phyloP scores from a whole-genome alignment of 2,888 invertebrate species.

The Leucophora obtusa region DNA sequence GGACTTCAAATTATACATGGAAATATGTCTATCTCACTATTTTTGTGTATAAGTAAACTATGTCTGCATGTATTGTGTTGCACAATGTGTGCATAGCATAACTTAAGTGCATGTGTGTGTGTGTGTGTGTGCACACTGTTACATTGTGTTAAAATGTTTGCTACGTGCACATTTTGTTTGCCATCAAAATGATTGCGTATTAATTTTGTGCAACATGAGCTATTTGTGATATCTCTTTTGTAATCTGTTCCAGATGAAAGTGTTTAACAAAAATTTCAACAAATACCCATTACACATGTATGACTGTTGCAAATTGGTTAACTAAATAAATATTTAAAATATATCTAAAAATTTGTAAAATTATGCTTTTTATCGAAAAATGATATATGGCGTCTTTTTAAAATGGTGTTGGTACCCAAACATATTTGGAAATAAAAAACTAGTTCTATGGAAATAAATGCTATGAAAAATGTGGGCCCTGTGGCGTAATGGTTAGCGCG shows the following conservation, averaged over 20 bases:
- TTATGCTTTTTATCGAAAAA: too few relatives aligned
- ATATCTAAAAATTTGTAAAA: too few relatives aligned
- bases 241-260: background rate
- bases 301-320: slow-evolving; percentile 15
- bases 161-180: slow-evolving; percentile 46
- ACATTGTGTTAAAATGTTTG: slow-evolving; percentile 29
- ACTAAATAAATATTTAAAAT: too few relatives aligned
- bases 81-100: slow-evolving; percentile 9
- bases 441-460: too few relatives aligned
- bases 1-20: background rate
- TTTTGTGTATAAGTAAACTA: background rate
- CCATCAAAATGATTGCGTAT: slow-evolving; percentile 47
- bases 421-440: too few relatives aligned
- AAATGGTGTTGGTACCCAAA: too few relatives aligned
- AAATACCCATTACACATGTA: slow-evolving; percentile 6
- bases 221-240: background rate
- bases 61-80: background rate
- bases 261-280: background rate
- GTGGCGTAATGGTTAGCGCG: too few relatives aligned
- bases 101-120: background rate
- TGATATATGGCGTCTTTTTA: too few relatives aligned
- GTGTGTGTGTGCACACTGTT: background rate
- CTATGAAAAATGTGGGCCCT: too few relatives aligned
- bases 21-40: background rate
- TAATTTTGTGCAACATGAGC: slow-evolving; percentile 41